Evolutionary conservation across 2,113 vertebrate species (phyloP), one percentile per base, ranked within the genome.

Genomic region (Pipra filicauda): DNA sequence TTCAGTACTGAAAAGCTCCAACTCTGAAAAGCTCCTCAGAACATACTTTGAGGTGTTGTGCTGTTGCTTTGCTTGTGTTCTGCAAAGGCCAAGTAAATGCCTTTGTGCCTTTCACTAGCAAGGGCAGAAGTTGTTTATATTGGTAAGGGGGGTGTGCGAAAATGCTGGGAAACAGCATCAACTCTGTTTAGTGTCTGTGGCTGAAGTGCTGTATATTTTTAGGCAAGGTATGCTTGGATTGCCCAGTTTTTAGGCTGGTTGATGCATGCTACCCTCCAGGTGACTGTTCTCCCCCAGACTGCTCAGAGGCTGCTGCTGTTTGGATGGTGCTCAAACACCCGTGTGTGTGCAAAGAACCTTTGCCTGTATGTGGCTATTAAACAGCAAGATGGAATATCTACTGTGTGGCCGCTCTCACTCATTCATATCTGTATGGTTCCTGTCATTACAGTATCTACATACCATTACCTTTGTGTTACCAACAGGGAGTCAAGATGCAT

Each of bases 61-160:
- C 17, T 52, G 13, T 43, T 91, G 51, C 49, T 66, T 91, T 55
- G 14, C 22, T 12, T 35, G 22, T 62, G 9, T 55, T 88, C 75
- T 77, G 46, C 43, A 57, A 35, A 77, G 71, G 69, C 30, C 4
- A 2, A 30, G 55, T 48, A 44, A 78, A 59, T 41, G 44, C 11
- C 21, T 74, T 66, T 7, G 7, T 43, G 44, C 37, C 49, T 83
- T 74, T 52, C 49, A 24, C 37, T 52, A 14, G 12, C 21, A n/a
- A 86, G 39, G 51, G 9, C 51, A 74, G 15, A 41, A 49, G 35
- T 1, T 1, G 0, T 7, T 64, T 59, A 28, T 44, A 8, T 2
- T 9, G 16, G 16, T 15, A 4, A 62, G 7, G 22, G 17, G 15
- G 20, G 30, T n/a, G 15, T 37, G 14, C 39, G 39, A 41, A 21